phyloP scores from a whole-genome alignment of 2,113 vertebrate species.

The Polypterus senegalus region DNA sequence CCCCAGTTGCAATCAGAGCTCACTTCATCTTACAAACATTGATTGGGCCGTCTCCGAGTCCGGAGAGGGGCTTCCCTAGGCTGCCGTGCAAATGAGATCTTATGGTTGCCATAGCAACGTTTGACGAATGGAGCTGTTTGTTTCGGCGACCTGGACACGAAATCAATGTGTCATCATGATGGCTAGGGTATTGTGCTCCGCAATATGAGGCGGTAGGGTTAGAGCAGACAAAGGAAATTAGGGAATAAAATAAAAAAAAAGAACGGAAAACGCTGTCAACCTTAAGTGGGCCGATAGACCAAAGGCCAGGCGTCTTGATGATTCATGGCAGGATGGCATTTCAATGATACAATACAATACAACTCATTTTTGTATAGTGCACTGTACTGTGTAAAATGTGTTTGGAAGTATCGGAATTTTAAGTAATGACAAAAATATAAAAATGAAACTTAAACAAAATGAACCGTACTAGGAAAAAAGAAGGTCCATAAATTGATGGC shows the following conservation, averaged over 20 bases:
- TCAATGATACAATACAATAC: too few relatives aligned
- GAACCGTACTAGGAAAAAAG: too few relatives aligned
- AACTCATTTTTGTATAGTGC: too few relatives aligned
- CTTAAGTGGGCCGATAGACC: too few relatives aligned
- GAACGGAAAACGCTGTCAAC: too few relatives aligned
- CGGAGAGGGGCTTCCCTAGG: slow-evolving; percentile 22
- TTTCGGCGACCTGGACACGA: slow-evolving; percentile 35
- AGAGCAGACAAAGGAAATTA: slow-evolving; percentile 20
- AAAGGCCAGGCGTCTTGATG: too few relatives aligned
- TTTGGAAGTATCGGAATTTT: too few relatives aligned
- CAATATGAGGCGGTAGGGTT: slow-evolving; percentile 21
- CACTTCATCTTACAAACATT: slow-evolving; percentile 30
- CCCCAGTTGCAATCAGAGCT: slow-evolving; percentile 4
- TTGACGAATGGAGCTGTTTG: slow-evolving; percentile 23
- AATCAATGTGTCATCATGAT: slow-evolving; percentile 35
- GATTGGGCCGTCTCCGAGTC: slow-evolving; percentile 44
- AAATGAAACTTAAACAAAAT: too few relatives aligned
- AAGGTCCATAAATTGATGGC: too few relatives aligned
- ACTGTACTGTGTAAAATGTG: too few relatives aligned
- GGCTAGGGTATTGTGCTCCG: slow-evolving; percentile 22
- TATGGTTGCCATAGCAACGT: slow-evolving; percentile 45
- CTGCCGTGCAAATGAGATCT: slow-evolving; percentile 11
- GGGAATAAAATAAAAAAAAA: background rate
- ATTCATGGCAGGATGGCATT: too few relatives aligned
- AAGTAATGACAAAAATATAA: too few relatives aligned